Evolutionary conservation across 2,113 vertebrate species (phyloP), one percentile per base, ranked within the genome.

Genomic region (Myotis davidii): DNA sequence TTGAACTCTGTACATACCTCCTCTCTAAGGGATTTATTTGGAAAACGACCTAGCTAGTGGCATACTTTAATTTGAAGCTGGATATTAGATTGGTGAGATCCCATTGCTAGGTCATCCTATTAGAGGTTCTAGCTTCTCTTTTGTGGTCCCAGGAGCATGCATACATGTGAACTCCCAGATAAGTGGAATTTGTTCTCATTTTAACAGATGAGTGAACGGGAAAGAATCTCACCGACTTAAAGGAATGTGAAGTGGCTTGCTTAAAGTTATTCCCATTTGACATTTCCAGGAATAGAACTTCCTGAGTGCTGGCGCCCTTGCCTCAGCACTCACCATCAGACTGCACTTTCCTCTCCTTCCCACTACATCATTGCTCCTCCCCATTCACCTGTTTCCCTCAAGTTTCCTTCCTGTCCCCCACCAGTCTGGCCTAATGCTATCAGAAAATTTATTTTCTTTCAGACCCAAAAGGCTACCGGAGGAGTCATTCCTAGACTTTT

Each of bases 191-290:
- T 82, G n/a, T 89, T 52, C 74, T 96, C 48, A 73, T 89, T 96
- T 93, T 94, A 85, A 82, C 64, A 97, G 90, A 83, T 78, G 76
- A 94, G 69, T 76, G 76, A 70, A 81, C 39, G 3, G 85, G 83
- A 91, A 95, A 94, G 88, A 91, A 95, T 79, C 78, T 83, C 65
- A 59, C 65, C 3, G 17, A 95, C 67, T 77, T 74, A 82, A 56
- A 89, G 78, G 88, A 95, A 86, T 91, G 64, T 34, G 39, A 72
- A 72, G 65, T 86, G 94, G 14, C n/a, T 82, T 88, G 82, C 65
- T 97, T 72, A 23, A 77, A 90, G 81, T 94, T 84, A 84, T 77
- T 94, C 69, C 69, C 64, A 27, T 65, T 45, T 83, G 91, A 88
- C 64, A 0, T 83, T 32, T 88, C 61, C 37, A 78, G 84, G 52